Base-by-base conservation (phyloP, 1,140 invertebrate genomes). In the Probaryconus sp. region DNA sequence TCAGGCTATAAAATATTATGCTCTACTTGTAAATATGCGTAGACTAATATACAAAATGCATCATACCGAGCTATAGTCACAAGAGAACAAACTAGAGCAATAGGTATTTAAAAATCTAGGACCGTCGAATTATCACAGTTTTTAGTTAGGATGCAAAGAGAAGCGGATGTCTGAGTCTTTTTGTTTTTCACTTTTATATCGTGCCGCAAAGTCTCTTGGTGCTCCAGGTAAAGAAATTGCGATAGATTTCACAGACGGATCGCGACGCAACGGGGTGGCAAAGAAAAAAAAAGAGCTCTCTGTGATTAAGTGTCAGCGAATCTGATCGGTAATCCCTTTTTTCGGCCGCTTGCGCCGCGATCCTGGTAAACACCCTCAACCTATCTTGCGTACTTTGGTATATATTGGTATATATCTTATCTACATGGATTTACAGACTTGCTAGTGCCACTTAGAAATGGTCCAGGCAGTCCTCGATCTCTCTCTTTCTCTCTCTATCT, bases 381-480 rank as follows among this genome's bases (percentile, higher is more conserved):
- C 35, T 42, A 31, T 50, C 18, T 11, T 26, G 16, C 21, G 7
- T 35, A 9, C 9, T 30, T 2, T 30, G 28, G 28, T 5, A 30
- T 30, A 30, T 30, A 30, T 9, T 9, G 28, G 10, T n/a, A 30
- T 30, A 35, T 35, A 13, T 35, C 13, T 14, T 31, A 31, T 42
- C 26, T 16, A 45, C 42, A 47, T 45, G 40, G 30, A 53, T 60
- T 55, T 21, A 45, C 26, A 68, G 37, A 71, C 56, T 71, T 56
- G 60, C 72, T 82, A 77, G 73, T 65, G 76, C 64, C 77, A 81
- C 65, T 82, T 83, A 82, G 76, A 79, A 85, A 83, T 86, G 85
- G 80, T 85, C 84, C 82, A 84, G 77, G 79, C 82, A 86, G 83
- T 86, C 83, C 79, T 85, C 78, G 76, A 77, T 74, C 75, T 80